Conservation (phyloP, 2,888 invertebrate species). For the Himalopsyche kuldschensis region DNA sequence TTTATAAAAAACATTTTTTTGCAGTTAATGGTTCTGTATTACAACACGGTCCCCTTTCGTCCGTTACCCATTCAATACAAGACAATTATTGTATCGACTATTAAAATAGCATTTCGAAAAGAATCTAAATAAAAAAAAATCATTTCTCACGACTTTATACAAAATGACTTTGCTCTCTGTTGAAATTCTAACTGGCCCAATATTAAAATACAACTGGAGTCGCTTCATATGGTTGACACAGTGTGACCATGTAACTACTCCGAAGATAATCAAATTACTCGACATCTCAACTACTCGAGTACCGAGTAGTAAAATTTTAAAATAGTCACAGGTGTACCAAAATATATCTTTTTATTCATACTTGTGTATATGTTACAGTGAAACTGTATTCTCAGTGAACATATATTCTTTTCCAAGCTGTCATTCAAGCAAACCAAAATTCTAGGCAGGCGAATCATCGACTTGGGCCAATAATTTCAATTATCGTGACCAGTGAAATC, state of each 20-base stretch:
- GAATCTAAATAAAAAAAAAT: not conserved
- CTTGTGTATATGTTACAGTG: too few relatives aligned
- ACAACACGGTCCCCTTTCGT: not conserved
- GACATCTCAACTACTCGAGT: not conserved
- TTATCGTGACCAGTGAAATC: too few relatives aligned
- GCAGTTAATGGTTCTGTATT: not conserved
- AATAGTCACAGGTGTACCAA: too few relatives aligned
- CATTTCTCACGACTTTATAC: conserved; percentile 17
- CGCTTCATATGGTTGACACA: not conserved
- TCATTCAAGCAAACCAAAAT: too few relatives aligned
- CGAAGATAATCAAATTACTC: too few relatives aligned
- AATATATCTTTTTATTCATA: too few relatives aligned
- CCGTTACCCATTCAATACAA: conserved; percentile 10
- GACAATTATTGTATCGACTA: conserved; percentile 18
- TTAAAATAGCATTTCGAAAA: conserved; percentile 21
- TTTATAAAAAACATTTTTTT: too few relatives aligned
- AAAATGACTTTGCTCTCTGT: not conserved
- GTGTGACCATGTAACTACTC: not conserved
- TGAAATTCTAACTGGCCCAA: not conserved
- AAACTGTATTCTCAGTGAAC: too few relatives aligned
- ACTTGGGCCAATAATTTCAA: too few relatives aligned
- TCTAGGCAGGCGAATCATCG: too few relatives aligned
- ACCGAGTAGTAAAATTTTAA: too few relatives aligned
- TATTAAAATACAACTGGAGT: not conserved
- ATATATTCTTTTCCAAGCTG: too few relatives aligned